Evolutionary conservation across 2,797 vertebrate species (phyloP), one percentile per base, ranked within the genome.

Genomic region (Acanthis flammea): DNA sequence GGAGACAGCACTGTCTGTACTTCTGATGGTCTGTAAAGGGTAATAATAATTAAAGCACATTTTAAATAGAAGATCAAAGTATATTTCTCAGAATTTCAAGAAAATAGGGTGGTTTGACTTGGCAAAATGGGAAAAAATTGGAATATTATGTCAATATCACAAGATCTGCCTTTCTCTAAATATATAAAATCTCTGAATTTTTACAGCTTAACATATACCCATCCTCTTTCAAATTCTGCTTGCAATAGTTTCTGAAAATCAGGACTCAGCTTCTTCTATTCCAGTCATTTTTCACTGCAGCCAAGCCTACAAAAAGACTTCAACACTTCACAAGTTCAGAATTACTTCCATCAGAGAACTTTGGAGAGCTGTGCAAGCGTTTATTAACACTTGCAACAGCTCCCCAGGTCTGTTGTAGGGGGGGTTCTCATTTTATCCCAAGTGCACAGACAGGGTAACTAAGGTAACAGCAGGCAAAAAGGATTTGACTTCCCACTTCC

Each of bases 401-500:
- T 95, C 87, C 82, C 50, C 62, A 48, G 79, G 76, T 74, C 90
- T 92, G 35, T 48, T 75, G 66, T 10, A 70, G 66, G 62, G 66
- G 62, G 95, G 31, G 10, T 90, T 95, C 90, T 91, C 77, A 57
- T 90, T 95, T 96, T 86, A 95, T 91, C 67, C 94, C 60, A 31
- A 51, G 12, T 19, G 41, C 66, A 44, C 28, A 94, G 78, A 72
- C 55, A 86, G 89, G 90, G 94, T 94, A 97, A 94, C 92, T 95
- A 86, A 95, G 92, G 91, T 94, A 96, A 96, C 79, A 90, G 76
- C 71, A 94, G 82, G 91, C 82, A 90, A 88, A 90, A 95, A 78
- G 76, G 79, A 70, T 92, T 90, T 94, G 87, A 83, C 92, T 96
- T 96, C 96, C 93, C 95, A 95, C 82, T 96, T 86, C 80, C 93